A percentile compares a stretch with the other conserved stretches of the same genome.
These are phyloP conservation scores for Tiliacea aurago DNA, from an alignment of 2,888 invertebrate genomes.

Conservation along the genomic window DNA sequence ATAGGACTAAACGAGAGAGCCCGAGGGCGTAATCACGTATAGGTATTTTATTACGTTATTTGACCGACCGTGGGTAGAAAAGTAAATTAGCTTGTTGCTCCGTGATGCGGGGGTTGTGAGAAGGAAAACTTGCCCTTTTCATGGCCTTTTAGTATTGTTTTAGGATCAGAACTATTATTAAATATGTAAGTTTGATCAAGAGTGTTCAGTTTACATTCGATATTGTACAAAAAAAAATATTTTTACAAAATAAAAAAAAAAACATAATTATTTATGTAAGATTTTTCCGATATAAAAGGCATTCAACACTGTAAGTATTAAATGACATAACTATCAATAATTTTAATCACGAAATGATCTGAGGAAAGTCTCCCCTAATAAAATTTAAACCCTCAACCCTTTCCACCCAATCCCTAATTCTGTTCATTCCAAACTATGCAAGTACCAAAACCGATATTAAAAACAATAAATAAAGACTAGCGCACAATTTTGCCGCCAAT, in stretches of 20 bases:
- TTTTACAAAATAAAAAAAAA: not conserved
- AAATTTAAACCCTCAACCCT: not conserved
- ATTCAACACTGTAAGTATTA: not conserved
- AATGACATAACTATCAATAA: not conserved
- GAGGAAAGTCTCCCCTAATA: not conserved
- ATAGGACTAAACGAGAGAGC: conserved; percentile 50
- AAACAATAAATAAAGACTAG: conserved; percentile 62
- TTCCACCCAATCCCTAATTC: not conserved
- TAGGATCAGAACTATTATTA: conserved; percentile 24
- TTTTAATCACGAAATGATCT: too few species aligned
- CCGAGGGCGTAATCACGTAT: conserved; percentile 56
- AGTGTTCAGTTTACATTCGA: not conserved
- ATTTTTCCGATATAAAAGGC: too few species aligned
- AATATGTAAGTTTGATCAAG: not conserved
- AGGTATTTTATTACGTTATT: conserved; percentile 64
- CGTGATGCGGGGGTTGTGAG: conserved; percentile 14
- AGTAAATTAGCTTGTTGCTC: conserved; percentile 59
- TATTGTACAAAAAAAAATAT: not conserved
- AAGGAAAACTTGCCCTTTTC: conserved; percentile 27
- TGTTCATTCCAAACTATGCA: conserved; percentile 8
- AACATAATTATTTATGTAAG: not conserved
- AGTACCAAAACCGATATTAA: conserved; percentile 53
- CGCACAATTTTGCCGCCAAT: conserved; percentile 41
- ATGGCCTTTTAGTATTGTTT: conserved; percentile 39
- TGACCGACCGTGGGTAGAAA: conserved; percentile 45